These are phyloP conservation scores for Lytechinus pictus DNA, from an alignment of 35 echinoderm and acorn worm genomes.

Conservation along the genomic window DNA sequence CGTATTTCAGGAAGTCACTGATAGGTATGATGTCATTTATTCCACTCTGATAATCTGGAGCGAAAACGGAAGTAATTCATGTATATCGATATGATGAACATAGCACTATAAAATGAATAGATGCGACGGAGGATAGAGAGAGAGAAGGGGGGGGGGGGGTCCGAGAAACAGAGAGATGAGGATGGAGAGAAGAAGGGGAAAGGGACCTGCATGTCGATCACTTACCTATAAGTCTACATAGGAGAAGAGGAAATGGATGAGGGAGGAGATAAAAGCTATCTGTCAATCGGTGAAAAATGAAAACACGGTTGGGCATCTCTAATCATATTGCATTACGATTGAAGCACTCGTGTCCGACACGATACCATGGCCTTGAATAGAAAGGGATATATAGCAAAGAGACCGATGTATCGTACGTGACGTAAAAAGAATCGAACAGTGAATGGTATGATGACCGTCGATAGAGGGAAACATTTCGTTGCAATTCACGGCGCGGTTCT, in stretches of 20 bases:
- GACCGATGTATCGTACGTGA: neutral
- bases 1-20: neutral
- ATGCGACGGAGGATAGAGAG: neutral
- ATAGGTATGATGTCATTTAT: neutral
- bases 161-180: neutral
- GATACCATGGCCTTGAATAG: slow-evolving; percentile 35
- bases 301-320: slow-evolving; percentile 42
- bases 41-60: neutral
- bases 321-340: slow-evolving; percentile 44
- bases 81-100: neutral
- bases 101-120: neutral
- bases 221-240: neutral
- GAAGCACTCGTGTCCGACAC: neutral
- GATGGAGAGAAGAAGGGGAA: neutral
- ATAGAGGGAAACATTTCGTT: neutral
- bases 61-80: neutral
- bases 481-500: neutral
- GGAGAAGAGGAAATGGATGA: neutral
- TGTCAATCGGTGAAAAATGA: slow-evolving; percentile 40
- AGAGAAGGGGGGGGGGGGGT: neutral
- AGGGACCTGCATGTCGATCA: neutral
- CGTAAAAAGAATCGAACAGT: neutral
- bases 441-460: neutral
- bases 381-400: neutral
- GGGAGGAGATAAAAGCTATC: neutral